A percentile compares a stretch with the other conserved stretches of the same genome.
These are phyloP conservation scores for Atethmia centrago DNA, from an alignment of 2,888 invertebrate species.

Conservation along the genomic window DNA sequence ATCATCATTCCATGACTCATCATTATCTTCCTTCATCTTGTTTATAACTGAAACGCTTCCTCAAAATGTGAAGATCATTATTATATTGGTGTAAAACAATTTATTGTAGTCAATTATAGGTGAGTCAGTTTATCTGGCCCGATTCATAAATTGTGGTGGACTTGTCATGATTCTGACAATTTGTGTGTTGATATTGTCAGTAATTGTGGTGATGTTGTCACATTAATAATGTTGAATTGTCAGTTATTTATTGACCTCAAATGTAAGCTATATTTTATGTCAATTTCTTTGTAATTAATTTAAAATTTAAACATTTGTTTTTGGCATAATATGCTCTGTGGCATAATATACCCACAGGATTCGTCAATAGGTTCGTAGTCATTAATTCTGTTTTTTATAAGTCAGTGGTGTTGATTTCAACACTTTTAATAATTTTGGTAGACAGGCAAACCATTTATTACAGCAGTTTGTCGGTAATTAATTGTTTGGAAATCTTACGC, in stretches of 20 bases:
- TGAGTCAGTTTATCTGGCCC: constrained; percentile 17
- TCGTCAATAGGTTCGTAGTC: too few species aligned
- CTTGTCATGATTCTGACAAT: constrained; percentile 36
- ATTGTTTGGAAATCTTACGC: constrained; percentile 4
- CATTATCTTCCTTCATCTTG: constrained; percentile 32
- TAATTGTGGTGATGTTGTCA: constrained; percentile 33
- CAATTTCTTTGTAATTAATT: constrained; percentile 24
- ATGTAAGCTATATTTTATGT: constrained; percentile 14
- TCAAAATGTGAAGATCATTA: constrained; percentile 32
- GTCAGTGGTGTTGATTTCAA: background rate
- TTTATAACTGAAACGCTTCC: constrained; percentile 34
- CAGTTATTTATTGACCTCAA: constrained; percentile 27
- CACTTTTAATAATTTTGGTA: background rate
- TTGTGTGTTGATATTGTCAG: constrained; percentile 44
- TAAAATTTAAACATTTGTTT: background rate
- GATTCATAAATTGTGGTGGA: constrained; percentile 7
- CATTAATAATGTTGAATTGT: constrained; percentile 37
- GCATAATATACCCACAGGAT: too few species aligned
- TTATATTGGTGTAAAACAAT: constrained; percentile 36
- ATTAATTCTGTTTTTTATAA: too few species aligned
- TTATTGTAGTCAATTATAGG: constrained; percentile 31
- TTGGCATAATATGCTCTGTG: too few species aligned
- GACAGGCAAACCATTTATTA: constrained; percentile 9
- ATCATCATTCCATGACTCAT: constrained; percentile 54
- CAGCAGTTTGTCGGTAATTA: constrained; percentile 14